Evolutionary conservation across 2,888 invertebrate genomes (phyloP), one percentile per base, ranked within the genome.

Genomic region (Protonemura montana): DNA sequence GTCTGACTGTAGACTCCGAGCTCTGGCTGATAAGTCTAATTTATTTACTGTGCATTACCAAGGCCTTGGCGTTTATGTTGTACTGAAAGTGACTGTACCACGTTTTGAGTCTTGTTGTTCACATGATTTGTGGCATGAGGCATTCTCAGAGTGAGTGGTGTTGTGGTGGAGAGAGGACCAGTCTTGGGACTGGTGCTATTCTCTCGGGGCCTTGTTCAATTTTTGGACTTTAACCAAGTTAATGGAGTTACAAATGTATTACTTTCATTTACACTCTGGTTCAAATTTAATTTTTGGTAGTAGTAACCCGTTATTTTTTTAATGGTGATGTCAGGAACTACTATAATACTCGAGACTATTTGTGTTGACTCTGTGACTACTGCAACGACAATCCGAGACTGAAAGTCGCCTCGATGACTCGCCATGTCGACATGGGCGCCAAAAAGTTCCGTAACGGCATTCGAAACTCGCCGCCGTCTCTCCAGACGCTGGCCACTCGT

Each of bases 401-500:
- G 5, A 35, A 35, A 35, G 35, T 21, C 13, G 16, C 59, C 59
- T 10, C 59, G 59, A 59, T 59, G 59, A 59, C 59, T 10, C 59
- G 59, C 59, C 7, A 59, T 21, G 13, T 59, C 59, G 41, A 1
- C n/a, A 76, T 77, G 25, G 78, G 78, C 78, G 78, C 27, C n/a
- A 13, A 26, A 3, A 13, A 26, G 26, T 26, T 78, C 10, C 78
- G 78, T 16, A 78, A 78, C 78, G 78, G 78, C 78, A 25, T 27
- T 25, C 78, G 42, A 78, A 29, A n/a, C 27, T 30, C 78, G n/a
- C 83, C 84, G 59, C 21, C 83, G 28, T 59, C 85, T 13, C 30
- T 88, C 30, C 87, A 86, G 82, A 76, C 82, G 30, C 82, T 87
- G 26, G 85, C 87, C 59, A 29, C 86, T 16, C 86, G 86, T 16